Conservation (phyloP, 2,797 vertebrate genomes). For the Silurus aristotelis region DNA sequence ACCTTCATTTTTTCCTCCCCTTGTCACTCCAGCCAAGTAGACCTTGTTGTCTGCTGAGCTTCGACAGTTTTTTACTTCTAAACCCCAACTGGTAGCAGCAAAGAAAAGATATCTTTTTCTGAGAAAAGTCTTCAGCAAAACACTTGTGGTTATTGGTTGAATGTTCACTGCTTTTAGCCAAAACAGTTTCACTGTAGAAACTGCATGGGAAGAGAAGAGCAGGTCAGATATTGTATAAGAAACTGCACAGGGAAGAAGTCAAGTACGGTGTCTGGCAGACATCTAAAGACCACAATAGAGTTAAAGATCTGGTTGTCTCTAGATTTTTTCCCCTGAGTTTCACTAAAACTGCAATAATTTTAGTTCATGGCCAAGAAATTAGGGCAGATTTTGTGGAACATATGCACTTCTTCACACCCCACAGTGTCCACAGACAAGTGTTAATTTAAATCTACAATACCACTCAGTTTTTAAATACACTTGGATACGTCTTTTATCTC, state of each 20-base stretch:
- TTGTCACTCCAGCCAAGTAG: conserved; percentile 11
- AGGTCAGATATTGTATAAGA: conserved; percentile 18
- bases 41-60: conserved; percentile 39
- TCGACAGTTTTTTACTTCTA: conserved; percentile 56
- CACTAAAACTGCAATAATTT: conserved; percentile 35
- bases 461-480: not conserved
- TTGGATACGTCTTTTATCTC: not conserved
- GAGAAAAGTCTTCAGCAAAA: conserved; percentile 47
- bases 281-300: conserved; percentile 49
- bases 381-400: not conserved
- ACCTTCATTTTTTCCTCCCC: conserved; percentile 28
- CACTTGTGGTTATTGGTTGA: conserved; percentile 52
- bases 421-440: not conserved
- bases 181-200: conserved; percentile 24
- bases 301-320: conserved; percentile 40
- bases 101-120: conserved; percentile 50
- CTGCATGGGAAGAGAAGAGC: conserved; percentile 7
- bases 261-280: conserved; percentile 57
- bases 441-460: not conserved
- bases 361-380: conserved; percentile 43
- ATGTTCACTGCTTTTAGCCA: conserved; percentile 42
- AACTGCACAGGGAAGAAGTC: conserved; percentile 30
- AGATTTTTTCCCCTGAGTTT: conserved; percentile 6
- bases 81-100: conserved; percentile 56
- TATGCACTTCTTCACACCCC: not conserved